Percentiles rank a stretch among this genome's conserved stretches.
phyloP scores from a whole-genome alignment of 2,888 invertebrate species.

The Mechanitis messenoides region DNA sequence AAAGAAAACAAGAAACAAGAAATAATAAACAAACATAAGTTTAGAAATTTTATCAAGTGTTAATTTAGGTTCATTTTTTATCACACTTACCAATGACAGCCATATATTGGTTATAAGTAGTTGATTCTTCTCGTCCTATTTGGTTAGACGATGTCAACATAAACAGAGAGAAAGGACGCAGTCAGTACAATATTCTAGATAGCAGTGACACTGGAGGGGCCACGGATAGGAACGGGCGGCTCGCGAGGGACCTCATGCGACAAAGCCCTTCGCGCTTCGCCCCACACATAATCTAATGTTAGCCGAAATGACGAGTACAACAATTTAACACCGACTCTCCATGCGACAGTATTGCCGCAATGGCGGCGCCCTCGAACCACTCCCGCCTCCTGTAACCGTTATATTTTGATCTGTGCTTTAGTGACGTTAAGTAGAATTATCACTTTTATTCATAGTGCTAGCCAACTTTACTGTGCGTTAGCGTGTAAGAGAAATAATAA shows the following conservation, averaged over 20 bases:
- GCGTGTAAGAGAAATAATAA: slow-evolving; percentile 31
- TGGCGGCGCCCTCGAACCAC: slow-evolving; percentile 58
- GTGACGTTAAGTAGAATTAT: slow-evolving; percentile 22
- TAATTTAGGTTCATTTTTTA: slow-evolving; percentile 74
- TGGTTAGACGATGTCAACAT: slow-evolving; percentile 82
- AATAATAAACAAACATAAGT: slow-evolving; percentile 50
- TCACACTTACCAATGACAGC: slow-evolving; percentile 94
- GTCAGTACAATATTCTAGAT: slow-evolving; percentile 72
- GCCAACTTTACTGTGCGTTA: slow-evolving; percentile 37
- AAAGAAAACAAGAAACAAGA: slow-evolving; percentile 44
- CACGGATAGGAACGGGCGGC: slow-evolving; percentile 53
- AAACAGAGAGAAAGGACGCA: slow-evolving; percentile 80
- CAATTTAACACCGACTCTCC: slow-evolving; percentile 70
- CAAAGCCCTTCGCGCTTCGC: slow-evolving; percentile 49
- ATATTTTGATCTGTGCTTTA: slow-evolving; percentile 26
- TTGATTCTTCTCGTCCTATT: slow-evolving; percentile 97
- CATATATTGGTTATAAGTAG: slow-evolving; percentile 96
- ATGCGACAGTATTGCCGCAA: slow-evolving; percentile 71
- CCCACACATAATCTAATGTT: slow-evolving; percentile 65
- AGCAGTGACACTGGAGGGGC: slow-evolving; percentile 59
- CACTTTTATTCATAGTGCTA: slow-evolving; percentile 26
- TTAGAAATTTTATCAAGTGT: slow-evolving; percentile 69
- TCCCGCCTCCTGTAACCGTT: slow-evolving; percentile 61
- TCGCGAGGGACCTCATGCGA: slow-evolving; percentile 53
- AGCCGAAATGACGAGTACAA: slow-evolving; percentile 58